Evolutionary conservation across 1,140 invertebrate genomes (phyloP), one percentile per base, ranked within the genome.

Genomic region (Agraylea sexmaculata): DNA sequence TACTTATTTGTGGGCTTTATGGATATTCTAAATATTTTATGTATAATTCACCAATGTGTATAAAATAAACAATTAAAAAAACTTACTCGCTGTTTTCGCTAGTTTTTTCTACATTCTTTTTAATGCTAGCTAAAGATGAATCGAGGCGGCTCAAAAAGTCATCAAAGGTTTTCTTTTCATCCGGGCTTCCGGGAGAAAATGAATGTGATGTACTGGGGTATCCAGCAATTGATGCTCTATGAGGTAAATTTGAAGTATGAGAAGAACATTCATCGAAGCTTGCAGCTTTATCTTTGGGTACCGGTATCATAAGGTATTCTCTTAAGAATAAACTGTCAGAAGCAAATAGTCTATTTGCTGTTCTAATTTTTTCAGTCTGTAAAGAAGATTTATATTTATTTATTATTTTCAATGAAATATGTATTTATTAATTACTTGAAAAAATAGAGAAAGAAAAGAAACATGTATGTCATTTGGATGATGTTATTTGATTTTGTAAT

Each of bases 121-220:
- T 85, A 13, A 82, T 85, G 57, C 69, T 78, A 23, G 85, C 87
- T 56, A 91, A 85, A 15, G 83, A 81, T 45, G 75, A 79, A 68
- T 91, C 87, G 54, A 91, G 82, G 70, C 86, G 81, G 45, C 74
- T 83, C 51, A 92, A 70, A 60, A 89, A 90, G 51, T 89, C 82
- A 54, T 78, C 77, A 52, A 83, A 77, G 49, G 68, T 74, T 60
- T 74, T 81, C 59, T 75, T 75, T 54, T 78, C 77, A 51, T 81
- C 77, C 19, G 71, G 71, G 51, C 69, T 71, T 50, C 70, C 53
- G 28, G 60, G 56, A 46, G 65, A 50, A 53, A 71, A 62, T 56
- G 56, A 16, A 60, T 41, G 11, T 52, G 70, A 58, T 51, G 65
- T 53, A 31, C 68, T 61, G 6, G 63, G 59, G 53, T 66, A 58